Base-by-base conservation (phyloP, 2,888 invertebrate genomes). In the Dromius quadrimaculatus region DNA sequence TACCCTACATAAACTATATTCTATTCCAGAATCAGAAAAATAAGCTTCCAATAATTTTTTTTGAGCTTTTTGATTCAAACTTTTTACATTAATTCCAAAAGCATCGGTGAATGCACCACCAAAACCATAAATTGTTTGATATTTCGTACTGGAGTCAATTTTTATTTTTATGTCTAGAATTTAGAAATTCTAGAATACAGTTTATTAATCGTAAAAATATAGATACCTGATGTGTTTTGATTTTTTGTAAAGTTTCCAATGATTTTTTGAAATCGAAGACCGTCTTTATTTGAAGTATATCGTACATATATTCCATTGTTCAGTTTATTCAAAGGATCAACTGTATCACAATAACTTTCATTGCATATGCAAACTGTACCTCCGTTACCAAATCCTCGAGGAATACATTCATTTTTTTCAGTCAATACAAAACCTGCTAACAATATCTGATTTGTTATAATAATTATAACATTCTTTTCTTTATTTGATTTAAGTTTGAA, bases 71-170 rank as follows among this genome's bases (percentile, higher is more conserved):
- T 82, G 78, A 0, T 88, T 86, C 9, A 94, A 81, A n/a, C 83
- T 85, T 4, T 84, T 82, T 77, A 94, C 88, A 79, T 93, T 93
- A 11, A 93, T 88, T 0, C 90, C 89, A 1, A 87, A 83, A 1
- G 84, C 64, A 71, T 79, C 80, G 1, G 95, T 96, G 72, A 95
- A 92, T 0, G 95, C 92, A 0, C 93, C 95, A 0, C 96, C 96
- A 79, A 93, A 96, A 0, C 96, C 96, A 72, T 88, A 80, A 17
- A 96, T 90, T 17, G 78, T 84, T 81, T 96, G 95, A 76, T 84
- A 88, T 2, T 43, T 74, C 36, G 34, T 65, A 57, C 65, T 65
- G 11, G 71, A 1, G 63, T 73, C 45, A 13, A 72, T 72, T 50
- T 69, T 63, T 13, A 71, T 34, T 4, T 23, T n/a, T 11, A 41